Evolutionary conservation across 1,140 invertebrate species (phyloP).

Genomic region (Conus ventricosus): DNA sequence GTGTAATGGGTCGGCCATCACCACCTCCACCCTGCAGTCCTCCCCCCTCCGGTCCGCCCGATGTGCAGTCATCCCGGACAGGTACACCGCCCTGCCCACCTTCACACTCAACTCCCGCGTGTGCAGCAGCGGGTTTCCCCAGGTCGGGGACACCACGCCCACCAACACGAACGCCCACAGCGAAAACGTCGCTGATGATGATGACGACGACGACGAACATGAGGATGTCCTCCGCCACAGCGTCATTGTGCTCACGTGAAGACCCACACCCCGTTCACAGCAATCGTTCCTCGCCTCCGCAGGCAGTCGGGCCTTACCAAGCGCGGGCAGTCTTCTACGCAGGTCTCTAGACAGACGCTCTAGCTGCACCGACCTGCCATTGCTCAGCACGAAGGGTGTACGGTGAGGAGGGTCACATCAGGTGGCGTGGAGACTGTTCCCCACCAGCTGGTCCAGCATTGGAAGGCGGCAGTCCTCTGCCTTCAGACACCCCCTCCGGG

Average conservation of each 20-base stretch:
- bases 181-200: not conserved
- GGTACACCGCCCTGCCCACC: constrained; percentile 64
- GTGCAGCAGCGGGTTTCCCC: constrained; percentile 50
- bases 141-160: not conserved
- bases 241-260: not conserved
- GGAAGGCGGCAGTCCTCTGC: too few relatives aligned
- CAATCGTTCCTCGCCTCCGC: not conserved
- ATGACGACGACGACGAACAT: not conserved
- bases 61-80: constrained; percentile 66
- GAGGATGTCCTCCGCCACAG: not conserved
- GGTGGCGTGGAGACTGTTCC: too few relatives aligned
- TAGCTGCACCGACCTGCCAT: too few relatives aligned
- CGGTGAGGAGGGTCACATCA: too few relatives aligned
- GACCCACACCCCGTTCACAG: not conserved
- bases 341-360: too few relatives aligned
- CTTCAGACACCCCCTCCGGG: too few relatives aligned
- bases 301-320: not conserved
- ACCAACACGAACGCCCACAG: not conserved
- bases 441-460: too few relatives aligned
- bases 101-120: constrained; percentile 62
- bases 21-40: constrained; percentile 66
- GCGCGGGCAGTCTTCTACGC: too few relatives aligned
- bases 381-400: too few relatives aligned
- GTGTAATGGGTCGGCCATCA: constrained; percentile 67
- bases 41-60: constrained; percentile 47